phyloP scores from a whole-genome alignment of 2,888 invertebrate species.

The Anthrax anthrax region DNA sequence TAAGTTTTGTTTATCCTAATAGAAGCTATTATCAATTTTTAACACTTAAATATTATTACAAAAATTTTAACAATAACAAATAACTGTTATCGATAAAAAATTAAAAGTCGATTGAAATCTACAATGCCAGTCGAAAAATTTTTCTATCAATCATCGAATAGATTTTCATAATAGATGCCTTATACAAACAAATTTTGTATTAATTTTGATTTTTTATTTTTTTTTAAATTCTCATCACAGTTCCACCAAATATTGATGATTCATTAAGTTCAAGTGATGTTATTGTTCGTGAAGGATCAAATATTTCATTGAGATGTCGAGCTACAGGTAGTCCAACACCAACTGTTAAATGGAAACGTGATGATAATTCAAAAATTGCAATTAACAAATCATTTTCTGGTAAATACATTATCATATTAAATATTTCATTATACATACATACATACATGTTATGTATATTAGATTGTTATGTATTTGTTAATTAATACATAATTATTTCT shows the following conservation, averaged over 20 bases:
- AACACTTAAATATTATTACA: too few relatives aligned
- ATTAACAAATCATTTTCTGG: constrained; percentile 73
- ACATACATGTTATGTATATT: background rate
- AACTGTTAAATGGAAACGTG: constrained; percentile 80
- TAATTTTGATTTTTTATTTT: too few relatives aligned
- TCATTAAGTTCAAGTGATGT: constrained; percentile 75
- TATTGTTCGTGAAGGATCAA: constrained; percentile 77
- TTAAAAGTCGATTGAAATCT: too few relatives aligned
- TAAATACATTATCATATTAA: constrained; percentile 31
- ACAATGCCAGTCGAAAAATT: too few relatives aligned
- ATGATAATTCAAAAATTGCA: constrained; percentile 74
- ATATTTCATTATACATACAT: too few relatives aligned
- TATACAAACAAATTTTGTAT: too few relatives aligned
- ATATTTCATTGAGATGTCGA: constrained; percentile 75
- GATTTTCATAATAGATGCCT: too few relatives aligned
- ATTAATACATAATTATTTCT: background rate
- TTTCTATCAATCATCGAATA: too few relatives aligned
- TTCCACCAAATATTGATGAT: constrained; percentile 85
- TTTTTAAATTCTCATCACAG: constrained; percentile 36
- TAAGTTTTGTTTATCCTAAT: too few relatives aligned
- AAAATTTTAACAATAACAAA: too few relatives aligned
- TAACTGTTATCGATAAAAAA: too few relatives aligned
- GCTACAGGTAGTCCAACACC: constrained; percentile 81
- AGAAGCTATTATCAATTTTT: too few relatives aligned
- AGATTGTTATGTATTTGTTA: background rate